A percentile compares a stretch with the other conserved stretches of the same genome.
phyloP scores from a whole-genome alignment of 2,888 invertebrate species.

The Parnassius smintheus region DNA sequence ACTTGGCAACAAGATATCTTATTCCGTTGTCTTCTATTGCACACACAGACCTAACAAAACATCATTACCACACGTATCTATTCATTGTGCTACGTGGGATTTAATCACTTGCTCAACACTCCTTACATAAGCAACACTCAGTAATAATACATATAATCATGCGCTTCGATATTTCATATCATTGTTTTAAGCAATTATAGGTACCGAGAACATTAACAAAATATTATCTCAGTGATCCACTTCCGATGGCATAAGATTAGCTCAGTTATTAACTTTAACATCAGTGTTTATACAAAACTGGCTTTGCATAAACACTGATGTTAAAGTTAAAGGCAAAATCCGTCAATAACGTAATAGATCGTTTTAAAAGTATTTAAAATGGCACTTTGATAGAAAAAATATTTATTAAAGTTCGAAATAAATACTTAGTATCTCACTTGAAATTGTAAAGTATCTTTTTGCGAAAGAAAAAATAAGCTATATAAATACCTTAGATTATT shows the following conservation, averaged over 20 bases:
- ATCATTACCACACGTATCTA: conserved; percentile 24
- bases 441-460: no score
- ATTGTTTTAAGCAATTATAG: conserved; percentile 36
- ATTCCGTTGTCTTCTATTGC: not conserved
- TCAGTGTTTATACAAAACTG: conserved; percentile 5
- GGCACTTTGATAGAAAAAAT: no score
- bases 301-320: no score
- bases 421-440: no score
- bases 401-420: no score
- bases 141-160: conserved; percentile 19
- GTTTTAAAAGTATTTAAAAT: no score
- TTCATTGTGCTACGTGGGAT: conserved; percentile 24
- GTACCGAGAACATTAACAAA: conserved; percentile 38
- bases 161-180: conserved; percentile 34
- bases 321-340: no score
- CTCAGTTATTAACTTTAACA: conserved; percentile 31
- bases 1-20: not conserved
- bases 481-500: no score
- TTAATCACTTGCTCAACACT: conserved; percentile 23
- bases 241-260: conserved; percentile 52
- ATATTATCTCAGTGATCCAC: conserved; percentile 45
- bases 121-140: conserved; percentile 18
- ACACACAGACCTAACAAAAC: conserved; percentile 9
- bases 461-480: no score
- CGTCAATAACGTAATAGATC: no score